phyloP scores from a whole-genome alignment of 1,140 invertebrate genomes.

The Araneus ventricosus region DNA sequence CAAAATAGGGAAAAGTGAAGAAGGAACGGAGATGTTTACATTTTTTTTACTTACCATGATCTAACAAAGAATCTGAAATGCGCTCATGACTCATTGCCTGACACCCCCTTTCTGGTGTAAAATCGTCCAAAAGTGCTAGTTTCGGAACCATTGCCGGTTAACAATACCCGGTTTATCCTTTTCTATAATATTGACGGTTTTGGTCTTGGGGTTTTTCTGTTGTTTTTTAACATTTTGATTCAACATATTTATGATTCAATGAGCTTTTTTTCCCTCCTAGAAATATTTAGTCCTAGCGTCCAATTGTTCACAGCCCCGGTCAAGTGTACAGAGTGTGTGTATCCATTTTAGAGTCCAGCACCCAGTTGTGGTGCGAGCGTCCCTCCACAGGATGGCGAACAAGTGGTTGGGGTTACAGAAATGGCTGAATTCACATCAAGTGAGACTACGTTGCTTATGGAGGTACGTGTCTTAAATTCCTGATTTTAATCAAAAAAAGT shows the following conservation, averaged over 20 bases:
- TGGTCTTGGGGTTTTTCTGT: not conserved
- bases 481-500: too few species aligned
- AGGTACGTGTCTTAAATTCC: slow-evolving; percentile 77
- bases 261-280: slow-evolving; percentile 77
- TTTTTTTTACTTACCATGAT: too few species aligned
- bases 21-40: too few species aligned
- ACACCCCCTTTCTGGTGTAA: too few species aligned
- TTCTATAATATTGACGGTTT: too few species aligned
- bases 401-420: slow-evolving; percentile 78
- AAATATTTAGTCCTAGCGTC: slow-evolving; percentile 80
- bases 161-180: too few species aligned
- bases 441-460: slow-evolving; percentile 78
- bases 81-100: too few species aligned
- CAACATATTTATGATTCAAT: not conserved
- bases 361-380: slow-evolving; percentile 78
- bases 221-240: not conserved
- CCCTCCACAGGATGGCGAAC: slow-evolving; percentile 79
- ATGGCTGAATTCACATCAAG: slow-evolving; percentile 77
- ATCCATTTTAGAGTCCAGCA: slow-evolving; percentile 77
- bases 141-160: too few species aligned
- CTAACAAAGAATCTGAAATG: too few species aligned
- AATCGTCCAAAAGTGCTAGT: too few species aligned
- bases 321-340: slow-evolving; percentile 79
- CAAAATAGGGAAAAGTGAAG: too few species aligned
- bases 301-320: slow-evolving; percentile 79